Conservation (phyloP, 2,888 invertebrate species). For the Xiphydria camelus region DNA sequence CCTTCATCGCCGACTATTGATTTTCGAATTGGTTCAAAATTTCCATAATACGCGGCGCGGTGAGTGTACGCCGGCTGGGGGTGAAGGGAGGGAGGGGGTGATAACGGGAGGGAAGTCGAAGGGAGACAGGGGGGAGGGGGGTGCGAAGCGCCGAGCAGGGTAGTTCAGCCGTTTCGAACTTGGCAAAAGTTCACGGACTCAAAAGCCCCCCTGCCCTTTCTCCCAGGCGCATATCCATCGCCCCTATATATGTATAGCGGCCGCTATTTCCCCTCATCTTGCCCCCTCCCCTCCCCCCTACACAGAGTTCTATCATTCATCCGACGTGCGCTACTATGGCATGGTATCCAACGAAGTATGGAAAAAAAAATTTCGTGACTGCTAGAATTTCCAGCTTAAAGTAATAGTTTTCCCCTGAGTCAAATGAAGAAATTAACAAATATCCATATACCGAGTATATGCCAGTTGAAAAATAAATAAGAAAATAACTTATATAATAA, state of each 20-base stretch:
- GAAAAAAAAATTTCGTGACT: too few species aligned
- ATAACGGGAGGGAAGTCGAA: constrained; percentile 5
- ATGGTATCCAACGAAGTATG: too few species aligned
- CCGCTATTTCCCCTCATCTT: constrained; percentile 2
- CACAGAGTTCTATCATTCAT: too few species aligned
- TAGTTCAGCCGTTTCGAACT: constrained; percentile 48
- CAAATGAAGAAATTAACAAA: too few species aligned
- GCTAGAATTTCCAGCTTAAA: too few species aligned
- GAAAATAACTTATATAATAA: too few species aligned
- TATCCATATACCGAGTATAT: too few species aligned
- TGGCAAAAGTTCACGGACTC: constrained; percentile 52
- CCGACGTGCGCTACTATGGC: too few species aligned
- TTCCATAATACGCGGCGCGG: constrained; percentile 53
- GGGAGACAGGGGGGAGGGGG: neutral
- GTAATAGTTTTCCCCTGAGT: too few species aligned
- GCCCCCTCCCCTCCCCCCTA: constrained; percentile 1
- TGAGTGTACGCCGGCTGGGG: constrained; percentile 9
- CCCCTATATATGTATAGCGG: too few species aligned
- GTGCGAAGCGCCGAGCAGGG: constrained; percentile 32
- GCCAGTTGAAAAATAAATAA: too few species aligned
- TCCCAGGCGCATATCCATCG: too few species aligned
- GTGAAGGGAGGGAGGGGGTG: constrained; percentile 20
- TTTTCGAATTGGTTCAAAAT: constrained; percentile 58
- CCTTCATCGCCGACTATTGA: constrained; percentile 43
- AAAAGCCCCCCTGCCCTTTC: constrained; percentile 36